These are phyloP conservation scores for Lissocephala sabroskyi DNA, from an alignment of 2,888 invertebrate genomes.

Conservation along the genomic window DNA sequence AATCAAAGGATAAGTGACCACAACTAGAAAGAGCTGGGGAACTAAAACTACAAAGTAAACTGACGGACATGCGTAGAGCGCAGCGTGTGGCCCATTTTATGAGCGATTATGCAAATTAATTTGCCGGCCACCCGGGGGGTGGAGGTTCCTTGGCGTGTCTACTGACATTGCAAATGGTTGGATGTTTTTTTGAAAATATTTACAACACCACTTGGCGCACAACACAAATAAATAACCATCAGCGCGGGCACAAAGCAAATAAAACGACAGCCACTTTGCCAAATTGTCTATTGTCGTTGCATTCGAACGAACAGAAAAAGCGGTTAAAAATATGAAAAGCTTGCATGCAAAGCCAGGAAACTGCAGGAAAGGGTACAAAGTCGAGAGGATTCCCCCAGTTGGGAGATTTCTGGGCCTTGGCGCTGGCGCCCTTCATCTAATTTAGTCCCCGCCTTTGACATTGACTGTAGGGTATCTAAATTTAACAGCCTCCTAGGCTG, in stretches of 20 bases:
- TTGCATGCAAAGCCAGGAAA: no score
- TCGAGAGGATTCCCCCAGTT: no score
- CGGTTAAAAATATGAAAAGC: no score
- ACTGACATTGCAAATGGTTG: background rate
- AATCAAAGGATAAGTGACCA: background rate
- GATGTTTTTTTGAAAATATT: conserved; percentile 3
- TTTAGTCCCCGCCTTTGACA: conserved; percentile 24
- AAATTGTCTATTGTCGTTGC: conserved; percentile 8
- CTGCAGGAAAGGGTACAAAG: no score
- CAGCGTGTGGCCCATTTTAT: conserved; percentile 48
- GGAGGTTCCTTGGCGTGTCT: conserved; percentile 11
- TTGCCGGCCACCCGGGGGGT: conserved; percentile 22
- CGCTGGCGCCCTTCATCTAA: no score
- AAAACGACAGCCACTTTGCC: conserved; percentile 17
- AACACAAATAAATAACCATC: background rate
- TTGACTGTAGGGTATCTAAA: conserved; percentile 31
- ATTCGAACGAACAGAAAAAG: conserved; percentile 8
- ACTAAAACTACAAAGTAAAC: background rate
- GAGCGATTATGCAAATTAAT: conserved; percentile 62
- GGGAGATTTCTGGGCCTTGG: no score
- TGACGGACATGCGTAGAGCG: conserved; percentile 40
- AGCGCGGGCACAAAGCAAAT: conserved; percentile 27
- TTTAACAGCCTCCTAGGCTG: background rate
- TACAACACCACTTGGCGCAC: background rate
- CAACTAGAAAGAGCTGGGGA: background rate